Conservation (phyloP, 1,140 invertebrate genomes). For the Drosophila willistoni region DNA sequence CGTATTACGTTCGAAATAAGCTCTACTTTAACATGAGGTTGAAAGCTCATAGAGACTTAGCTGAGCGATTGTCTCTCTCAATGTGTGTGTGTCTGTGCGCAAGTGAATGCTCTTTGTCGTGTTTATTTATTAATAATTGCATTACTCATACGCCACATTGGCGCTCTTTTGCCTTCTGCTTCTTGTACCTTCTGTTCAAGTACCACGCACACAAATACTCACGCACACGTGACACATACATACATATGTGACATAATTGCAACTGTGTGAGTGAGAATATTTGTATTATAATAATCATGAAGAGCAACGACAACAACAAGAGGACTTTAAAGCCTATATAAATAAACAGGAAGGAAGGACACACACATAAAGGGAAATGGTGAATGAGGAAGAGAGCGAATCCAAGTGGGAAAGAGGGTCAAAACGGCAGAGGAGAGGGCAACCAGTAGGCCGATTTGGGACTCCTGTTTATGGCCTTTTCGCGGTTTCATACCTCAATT, state of each 20-base stretch:
- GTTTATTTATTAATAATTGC: constrained; percentile 77
- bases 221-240: constrained; percentile 58
- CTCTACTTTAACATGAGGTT: background rate
- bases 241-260: constrained; percentile 6
- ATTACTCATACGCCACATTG: constrained; percentile 74
- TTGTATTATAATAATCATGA: constrained; percentile 73
- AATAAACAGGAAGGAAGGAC: constrained; percentile 37
- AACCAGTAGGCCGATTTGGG: constrained; percentile 10
- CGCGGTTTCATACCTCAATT: constrained; percentile 57
- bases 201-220: constrained; percentile 59
- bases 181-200: constrained; percentile 19
- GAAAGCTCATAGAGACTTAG: constrained; percentile 17
- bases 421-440: background rate
- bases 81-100: constrained; percentile 11
- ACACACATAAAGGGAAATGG: constrained; percentile 13
- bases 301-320: constrained; percentile 25
- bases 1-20: background rate
- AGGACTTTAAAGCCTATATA: constrained; percentile 57
- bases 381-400: background rate
- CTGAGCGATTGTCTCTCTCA: background rate
- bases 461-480: constrained; percentile 33
- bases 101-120: constrained; percentile 13
- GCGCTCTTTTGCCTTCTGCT: constrained; percentile 17
- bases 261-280: constrained; percentile 26
- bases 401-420: too few species aligned